phyloP scores from a whole-genome alignment of 2,888 invertebrate species.

The Drepana falcataria region DNA sequence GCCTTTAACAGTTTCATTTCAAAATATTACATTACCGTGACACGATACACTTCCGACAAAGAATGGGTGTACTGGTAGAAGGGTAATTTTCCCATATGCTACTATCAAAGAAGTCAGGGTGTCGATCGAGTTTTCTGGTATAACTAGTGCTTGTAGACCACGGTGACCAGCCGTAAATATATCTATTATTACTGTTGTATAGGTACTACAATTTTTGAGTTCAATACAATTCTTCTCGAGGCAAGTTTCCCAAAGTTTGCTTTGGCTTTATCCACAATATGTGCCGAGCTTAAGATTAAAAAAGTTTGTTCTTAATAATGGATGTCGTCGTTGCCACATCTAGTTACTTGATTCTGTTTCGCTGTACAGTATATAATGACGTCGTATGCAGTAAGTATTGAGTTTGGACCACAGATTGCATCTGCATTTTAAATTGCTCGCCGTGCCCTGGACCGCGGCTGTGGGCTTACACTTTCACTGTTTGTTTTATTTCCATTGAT shows the following conservation, averaged over 20 bases:
- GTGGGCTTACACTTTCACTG: slow-evolving; percentile 22
- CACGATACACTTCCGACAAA: too few relatives aligned
- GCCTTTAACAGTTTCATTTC: too few relatives aligned
- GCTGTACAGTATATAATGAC: slow-evolving; percentile 17
- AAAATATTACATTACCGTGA: too few relatives aligned
- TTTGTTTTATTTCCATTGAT: slow-evolving; percentile 26
- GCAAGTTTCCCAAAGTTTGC: neutral
- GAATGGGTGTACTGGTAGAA: too few relatives aligned
- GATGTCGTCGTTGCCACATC: slow-evolving; percentile 3
- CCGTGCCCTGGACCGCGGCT: slow-evolving; percentile 21
- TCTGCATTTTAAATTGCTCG: slow-evolving; percentile 40
- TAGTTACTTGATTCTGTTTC: slow-evolving; percentile 2
- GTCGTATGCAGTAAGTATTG: slow-evolving; percentile 14
- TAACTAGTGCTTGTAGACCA: too few relatives aligned
- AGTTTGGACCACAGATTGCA: slow-evolving; percentile 24
- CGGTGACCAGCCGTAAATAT: too few relatives aligned
- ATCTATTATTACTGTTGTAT: too few relatives aligned
- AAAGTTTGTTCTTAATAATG: slow-evolving; percentile 22
- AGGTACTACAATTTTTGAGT: neutral
- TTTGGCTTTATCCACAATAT: slow-evolving; percentile 8
- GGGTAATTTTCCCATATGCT: too few relatives aligned
- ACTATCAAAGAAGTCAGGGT: too few relatives aligned
- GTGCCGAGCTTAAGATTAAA: slow-evolving; percentile 19
- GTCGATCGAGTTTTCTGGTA: too few relatives aligned
- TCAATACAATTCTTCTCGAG: neutral